A percentile compares a stretch with the other conserved stretches of the same genome.
These are phyloP conservation scores for Virgularia gustaviana DNA, from an alignment of 92 coral and sea anemone species.

Conservation along the genomic window DNA sequence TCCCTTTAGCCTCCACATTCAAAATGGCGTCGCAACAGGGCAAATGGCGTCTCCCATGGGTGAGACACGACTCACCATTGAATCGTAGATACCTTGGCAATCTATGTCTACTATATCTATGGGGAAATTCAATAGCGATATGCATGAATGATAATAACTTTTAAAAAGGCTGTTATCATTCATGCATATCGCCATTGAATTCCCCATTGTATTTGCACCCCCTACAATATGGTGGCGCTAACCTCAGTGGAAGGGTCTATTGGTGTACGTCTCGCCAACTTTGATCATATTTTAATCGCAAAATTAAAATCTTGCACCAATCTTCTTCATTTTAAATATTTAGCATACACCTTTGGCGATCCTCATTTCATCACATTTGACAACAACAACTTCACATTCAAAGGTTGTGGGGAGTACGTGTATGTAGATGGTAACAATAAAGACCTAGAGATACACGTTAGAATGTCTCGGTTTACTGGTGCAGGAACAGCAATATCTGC, in stretches of 20 bases:
- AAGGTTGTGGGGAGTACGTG: constrained; percentile 32
- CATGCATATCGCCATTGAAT: too few species aligned
- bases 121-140: too few species aligned
- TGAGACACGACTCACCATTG: too few species aligned
- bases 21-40: too few species aligned
- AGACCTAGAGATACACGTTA: constrained; percentile 10
- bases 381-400: constrained; percentile 17
- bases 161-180: too few species aligned
- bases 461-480: constrained; percentile 10
- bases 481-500: constrained; percentile 35
- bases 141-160: too few species aligned
- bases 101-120: too few species aligned
- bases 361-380: constrained; percentile 22
- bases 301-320: not conserved
- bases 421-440: not conserved
- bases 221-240: not conserved
- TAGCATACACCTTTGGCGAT: constrained; percentile 14
- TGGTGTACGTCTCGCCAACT: not conserved
- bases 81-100: too few species aligned
- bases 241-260: too few species aligned
- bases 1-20: too few species aligned
- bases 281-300: not conserved
- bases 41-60: too few species aligned
- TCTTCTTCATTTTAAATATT: not conserved
- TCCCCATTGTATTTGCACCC: too few species aligned